Evolutionary conservation across 2,888 invertebrate species (phyloP), one percentile per base, ranked within the genome.

Genomic region (Malthinus seriepunctatus): DNA sequence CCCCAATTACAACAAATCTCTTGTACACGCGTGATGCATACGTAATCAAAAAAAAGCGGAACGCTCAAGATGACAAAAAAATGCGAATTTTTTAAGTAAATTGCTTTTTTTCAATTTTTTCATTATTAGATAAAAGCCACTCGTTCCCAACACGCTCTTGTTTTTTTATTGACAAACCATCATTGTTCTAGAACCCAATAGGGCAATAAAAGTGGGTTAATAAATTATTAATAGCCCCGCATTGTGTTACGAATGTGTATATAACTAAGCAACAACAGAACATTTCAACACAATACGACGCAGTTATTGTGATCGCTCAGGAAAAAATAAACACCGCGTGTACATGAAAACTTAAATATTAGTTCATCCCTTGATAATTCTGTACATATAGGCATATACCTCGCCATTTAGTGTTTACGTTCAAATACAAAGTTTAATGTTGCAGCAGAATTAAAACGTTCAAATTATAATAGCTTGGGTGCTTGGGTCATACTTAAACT

Each of bases 171-270:
- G 39, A 42, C 39, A 15, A 15, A 42, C 39, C 39, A 23, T 42
- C 39, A 54, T 46, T 54, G 48, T 54, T 49, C 49, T 32, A 55
- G 37, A 35, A 44, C 49, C 49, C 49, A 37, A 39, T 39, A 42
- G 49, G 34, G 44, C 35, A 50, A 55, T 55, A 44, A 49, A 42
- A 35, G 34, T 55, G 48, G 23, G 39, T 50, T 49, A 55, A 48
- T 42, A 49, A 52, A 55, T 49, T 49, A 50, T 44, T 55, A 55
- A 50, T 48, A 32, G 42, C 12, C 52, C 54, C 35, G 37, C 49
- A 50, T 47, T 55, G 55, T 55, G 23, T 49, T 37, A 32, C 11
- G 51, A 34, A 32, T 51, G 44, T 51, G 35, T 35, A 42, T 51
- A 51, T 42, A 38, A 14, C 42, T 10, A 33, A 51, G 42, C 42